phyloP scores from a whole-genome alignment of 2,888 invertebrate genomes.

The Aphodius granarius region DNA sequence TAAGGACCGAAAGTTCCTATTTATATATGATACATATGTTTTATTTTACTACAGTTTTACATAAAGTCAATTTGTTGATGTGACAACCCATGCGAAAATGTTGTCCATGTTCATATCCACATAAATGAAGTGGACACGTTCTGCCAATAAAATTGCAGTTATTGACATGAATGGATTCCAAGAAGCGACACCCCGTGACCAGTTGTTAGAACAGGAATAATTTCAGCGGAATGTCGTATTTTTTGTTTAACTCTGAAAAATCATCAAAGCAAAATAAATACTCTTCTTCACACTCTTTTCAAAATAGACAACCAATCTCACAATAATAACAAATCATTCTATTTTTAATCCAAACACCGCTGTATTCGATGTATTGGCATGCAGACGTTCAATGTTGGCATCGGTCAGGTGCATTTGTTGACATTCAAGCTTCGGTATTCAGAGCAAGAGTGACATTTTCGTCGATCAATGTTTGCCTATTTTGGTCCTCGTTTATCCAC shows the following conservation, averaged over 20 bases:
- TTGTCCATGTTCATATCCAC: too few species aligned
- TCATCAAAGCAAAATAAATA: neutral
- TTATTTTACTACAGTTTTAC: too few species aligned
- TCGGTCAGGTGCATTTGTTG: conserved; percentile 10
- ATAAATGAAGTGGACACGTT: too few species aligned
- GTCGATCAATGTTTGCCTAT: neutral
- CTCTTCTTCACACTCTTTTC: neutral
- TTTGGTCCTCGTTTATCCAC: neutral
- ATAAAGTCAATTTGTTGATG: too few species aligned
- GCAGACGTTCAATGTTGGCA: neutral
- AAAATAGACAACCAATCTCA: neutral
- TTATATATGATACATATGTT: too few species aligned
- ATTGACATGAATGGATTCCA: too few species aligned
- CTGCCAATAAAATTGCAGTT: too few species aligned
- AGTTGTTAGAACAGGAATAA: too few species aligned
- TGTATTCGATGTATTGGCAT: neutral
- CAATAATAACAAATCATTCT: neutral
- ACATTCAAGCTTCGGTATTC: neutral
- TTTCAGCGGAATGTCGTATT: too few species aligned
- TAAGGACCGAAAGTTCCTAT: too few species aligned
- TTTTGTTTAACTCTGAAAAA: neutral
- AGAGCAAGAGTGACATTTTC: conserved; percentile 6
- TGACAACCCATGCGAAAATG: too few species aligned
- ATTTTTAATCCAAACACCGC: neutral
- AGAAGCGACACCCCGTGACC: too few species aligned